Evolutionary conservation across 2,113 vertebrate species (phyloP).

Genomic region (Todiramphus saurophagus): DNA sequence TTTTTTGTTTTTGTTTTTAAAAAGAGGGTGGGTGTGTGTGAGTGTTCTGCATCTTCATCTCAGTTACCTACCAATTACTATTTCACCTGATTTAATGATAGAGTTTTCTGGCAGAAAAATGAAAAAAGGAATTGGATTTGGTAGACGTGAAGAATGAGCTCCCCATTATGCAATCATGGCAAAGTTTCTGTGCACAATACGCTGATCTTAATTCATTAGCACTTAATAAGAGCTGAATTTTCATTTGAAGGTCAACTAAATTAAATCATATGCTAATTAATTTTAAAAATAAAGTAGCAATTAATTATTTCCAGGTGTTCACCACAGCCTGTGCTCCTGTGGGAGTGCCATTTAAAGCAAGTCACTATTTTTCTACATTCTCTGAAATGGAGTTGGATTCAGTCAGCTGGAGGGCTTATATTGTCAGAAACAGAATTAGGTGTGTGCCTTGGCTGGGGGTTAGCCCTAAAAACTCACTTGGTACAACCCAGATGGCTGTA

Average conservation of each 20-base stretch:
- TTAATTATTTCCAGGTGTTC: slow-evolving; percentile 65
- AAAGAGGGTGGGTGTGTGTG: no score
- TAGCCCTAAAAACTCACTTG: neutral
- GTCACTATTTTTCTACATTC: neutral
- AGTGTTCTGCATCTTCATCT: neutral
- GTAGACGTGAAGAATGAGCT: neutral
- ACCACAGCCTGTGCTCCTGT: neutral
- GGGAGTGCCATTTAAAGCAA: neutral
- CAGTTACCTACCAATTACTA: neutral
- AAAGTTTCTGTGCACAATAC: slow-evolving; percentile 28
- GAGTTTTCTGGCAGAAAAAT: neutral
- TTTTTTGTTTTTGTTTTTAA: neutral
- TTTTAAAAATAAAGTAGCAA: slow-evolving; percentile 58
- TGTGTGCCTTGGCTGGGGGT: neutral
- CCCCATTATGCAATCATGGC: neutral
- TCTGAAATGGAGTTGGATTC: slow-evolving; percentile 3
- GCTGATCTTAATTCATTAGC: slow-evolving; percentile 46
- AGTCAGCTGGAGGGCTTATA: neutral
- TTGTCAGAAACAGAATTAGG: neutral
- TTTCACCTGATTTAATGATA: neutral
- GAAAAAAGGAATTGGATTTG: neutral
- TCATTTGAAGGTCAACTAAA: slow-evolving; percentile 66
- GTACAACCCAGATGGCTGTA: neutral
- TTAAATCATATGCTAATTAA: slow-evolving; percentile 68
- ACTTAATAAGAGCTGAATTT: slow-evolving; percentile 64